Evolutionary conservation across 2,113 vertebrate species (phyloP).

Genomic region (Narcine bancroftii): DNA sequence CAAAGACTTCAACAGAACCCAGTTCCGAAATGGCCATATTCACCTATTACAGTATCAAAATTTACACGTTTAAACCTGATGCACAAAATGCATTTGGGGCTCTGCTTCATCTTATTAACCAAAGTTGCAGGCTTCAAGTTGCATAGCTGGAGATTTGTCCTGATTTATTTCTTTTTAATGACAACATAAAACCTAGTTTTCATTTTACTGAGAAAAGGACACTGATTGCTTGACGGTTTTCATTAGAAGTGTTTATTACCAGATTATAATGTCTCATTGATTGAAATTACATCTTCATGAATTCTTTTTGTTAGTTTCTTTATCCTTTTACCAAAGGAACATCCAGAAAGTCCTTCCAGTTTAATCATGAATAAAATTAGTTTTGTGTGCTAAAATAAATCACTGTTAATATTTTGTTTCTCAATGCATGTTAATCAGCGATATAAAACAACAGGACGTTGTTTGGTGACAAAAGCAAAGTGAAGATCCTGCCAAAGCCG

Average conservation of each 20-base stretch:
- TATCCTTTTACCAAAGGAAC: conserved; percentile 3
- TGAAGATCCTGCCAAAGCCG: neutral
- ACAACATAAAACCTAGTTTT: neutral
- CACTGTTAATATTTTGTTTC: conserved; percentile 3
- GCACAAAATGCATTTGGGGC: neutral
- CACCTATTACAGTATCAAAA: neutral
- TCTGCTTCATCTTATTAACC: too few species aligned
- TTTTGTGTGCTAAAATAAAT: neutral
- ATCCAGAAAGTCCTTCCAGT: neutral
- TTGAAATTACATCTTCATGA: neutral
- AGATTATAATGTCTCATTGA: neutral
- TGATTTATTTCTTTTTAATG: neutral
- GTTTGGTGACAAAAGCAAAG: neutral
- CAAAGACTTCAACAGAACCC: neutral
- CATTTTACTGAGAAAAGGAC: neutral
- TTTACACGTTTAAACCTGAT: neutral
- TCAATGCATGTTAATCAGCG: neutral
- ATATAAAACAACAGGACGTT: neutral
- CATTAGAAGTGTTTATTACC: neutral
- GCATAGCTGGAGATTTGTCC: neutral
- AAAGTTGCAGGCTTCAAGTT: neutral
- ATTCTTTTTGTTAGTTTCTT: neutral
- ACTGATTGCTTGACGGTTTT: neutral
- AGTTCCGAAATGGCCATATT: neutral
- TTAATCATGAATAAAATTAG: conserved; percentile 13